Conservation (phyloP, 2,113 vertebrate species). For the Panthera uncia region DNA sequence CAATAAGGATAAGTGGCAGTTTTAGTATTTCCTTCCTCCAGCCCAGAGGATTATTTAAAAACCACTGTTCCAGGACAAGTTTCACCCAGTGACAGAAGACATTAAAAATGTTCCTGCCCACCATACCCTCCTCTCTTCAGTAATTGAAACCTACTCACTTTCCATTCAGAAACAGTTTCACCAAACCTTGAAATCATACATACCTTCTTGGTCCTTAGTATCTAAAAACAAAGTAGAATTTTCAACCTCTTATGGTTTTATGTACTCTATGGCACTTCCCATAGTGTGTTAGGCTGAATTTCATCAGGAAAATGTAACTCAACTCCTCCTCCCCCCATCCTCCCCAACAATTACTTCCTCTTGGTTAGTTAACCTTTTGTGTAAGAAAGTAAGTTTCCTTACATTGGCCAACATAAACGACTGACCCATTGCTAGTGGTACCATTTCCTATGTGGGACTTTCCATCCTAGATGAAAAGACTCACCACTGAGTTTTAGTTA, state of each 20-base stretch:
- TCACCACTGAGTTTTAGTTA: conserved; percentile 31
- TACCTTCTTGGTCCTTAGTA: not conserved
- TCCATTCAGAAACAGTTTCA: not conserved
- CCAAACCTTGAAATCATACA: not conserved
- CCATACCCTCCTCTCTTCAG: not conserved
- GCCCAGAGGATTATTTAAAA: not conserved
- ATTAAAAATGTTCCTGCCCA: not conserved
- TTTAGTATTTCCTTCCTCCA: not conserved
- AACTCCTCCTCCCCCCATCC: not conserved
- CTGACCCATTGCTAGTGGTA: not conserved
- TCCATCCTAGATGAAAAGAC: not conserved
- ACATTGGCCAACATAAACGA: conserved; percentile 1
- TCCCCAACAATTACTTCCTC: conserved; percentile 38
- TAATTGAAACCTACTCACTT: not conserved
- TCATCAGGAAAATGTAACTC: not conserved
- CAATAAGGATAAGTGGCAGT: not conserved
- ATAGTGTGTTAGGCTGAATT: not conserved
- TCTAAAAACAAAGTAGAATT: not conserved
- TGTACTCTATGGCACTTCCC: not conserved
- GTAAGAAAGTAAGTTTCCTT: conserved; percentile 56
- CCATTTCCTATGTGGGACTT: conserved; percentile 45
- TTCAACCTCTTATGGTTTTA: not conserved
- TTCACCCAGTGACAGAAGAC: not conserved
- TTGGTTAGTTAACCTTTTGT: conserved; percentile 28
- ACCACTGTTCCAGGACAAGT: not conserved